A percentile compares a stretch with the other conserved stretches of the same genome.
Evolutionary conservation across 2,888 invertebrate genomes (phyloP).

Genomic region (Phoenoteleia sp.): DNA sequence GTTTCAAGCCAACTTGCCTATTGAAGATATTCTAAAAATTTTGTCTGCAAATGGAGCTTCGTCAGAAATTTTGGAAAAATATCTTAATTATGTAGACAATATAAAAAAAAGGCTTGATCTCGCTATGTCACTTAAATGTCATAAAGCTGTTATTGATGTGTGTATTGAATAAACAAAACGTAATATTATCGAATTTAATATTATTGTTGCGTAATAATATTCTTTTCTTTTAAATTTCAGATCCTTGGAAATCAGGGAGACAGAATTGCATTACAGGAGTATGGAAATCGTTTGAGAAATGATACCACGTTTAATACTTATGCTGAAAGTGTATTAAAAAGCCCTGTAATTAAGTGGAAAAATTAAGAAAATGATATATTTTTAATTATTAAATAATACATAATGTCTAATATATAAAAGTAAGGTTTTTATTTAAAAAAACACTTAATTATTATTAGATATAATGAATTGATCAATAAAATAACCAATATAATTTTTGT

Average conservation of each 20-base stretch:
- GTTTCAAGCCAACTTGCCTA: conserved; percentile 85
- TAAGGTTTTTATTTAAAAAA: neutral
- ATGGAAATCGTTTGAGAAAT: conserved; percentile 89
- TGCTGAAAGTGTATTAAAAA: conserved; percentile 91
- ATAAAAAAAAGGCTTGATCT: conserved; percentile 88
- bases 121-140: conserved; percentile 90
- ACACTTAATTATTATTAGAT: neutral
- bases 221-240: conserved; percentile 77
- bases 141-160: conserved; percentile 90
- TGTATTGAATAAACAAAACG: conserved; percentile 74
- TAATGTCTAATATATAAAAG: neutral
- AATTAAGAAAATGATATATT: conserved; percentile 69
- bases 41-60: conserved; percentile 86
- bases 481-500: neutral
- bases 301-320: conserved; percentile 92
- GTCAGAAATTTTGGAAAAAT: conserved; percentile 87
- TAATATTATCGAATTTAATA: neutral
- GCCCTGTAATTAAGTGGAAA: conserved; percentile 84
- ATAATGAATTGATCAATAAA: neutral
- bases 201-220: neutral
- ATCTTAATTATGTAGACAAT: conserved; percentile 88
- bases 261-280: conserved; percentile 88
- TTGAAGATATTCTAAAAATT: conserved; percentile 86
- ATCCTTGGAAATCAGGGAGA: conserved; percentile 89
- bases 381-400: neutral